phyloP scores from a whole-genome alignment of 2,113 vertebrate genomes.

The Leptocoma aspasia region DNA sequence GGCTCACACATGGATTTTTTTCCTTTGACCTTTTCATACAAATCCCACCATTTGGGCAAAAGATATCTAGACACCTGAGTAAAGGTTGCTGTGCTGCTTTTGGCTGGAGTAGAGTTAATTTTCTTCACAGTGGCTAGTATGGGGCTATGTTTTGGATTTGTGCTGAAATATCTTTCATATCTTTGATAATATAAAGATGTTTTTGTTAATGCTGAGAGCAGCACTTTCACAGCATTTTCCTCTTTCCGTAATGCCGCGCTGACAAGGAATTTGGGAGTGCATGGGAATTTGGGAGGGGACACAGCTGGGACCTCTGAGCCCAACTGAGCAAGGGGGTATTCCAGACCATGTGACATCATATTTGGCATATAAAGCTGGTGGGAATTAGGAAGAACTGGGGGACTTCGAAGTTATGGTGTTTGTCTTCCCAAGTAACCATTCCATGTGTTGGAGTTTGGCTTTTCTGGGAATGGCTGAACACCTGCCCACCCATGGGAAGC shows the following conservation, averaged over 20 bases:
- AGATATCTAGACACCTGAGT: not conserved
- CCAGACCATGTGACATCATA: not conserved
- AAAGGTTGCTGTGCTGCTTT: not conserved
- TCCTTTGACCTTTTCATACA: not conserved
- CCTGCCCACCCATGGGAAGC: not conserved
- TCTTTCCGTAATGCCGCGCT: fast-evolving
- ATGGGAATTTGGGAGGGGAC: not conserved
- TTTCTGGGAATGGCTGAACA: not conserved
- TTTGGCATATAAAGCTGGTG: not conserved
- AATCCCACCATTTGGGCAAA: not conserved
- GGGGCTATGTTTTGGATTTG: not conserved
- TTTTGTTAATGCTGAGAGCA: not conserved
- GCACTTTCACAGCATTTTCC: not conserved
- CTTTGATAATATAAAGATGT: not conserved
- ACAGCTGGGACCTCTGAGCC: not conserved
- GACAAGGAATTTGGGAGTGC: not conserved
- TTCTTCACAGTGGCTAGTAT: not conserved
- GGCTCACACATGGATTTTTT: not conserved
- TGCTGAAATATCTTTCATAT: not conserved
- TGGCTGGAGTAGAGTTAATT: not conserved
- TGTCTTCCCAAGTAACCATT: not conserved
- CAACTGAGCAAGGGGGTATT: not conserved
- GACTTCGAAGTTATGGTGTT: not conserved
- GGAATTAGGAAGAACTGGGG: not conserved
- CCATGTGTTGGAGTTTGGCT: not conserved